Conservation (phyloP, 2,113 vertebrate genomes). For the Erpornis zantholeuca region DNA sequence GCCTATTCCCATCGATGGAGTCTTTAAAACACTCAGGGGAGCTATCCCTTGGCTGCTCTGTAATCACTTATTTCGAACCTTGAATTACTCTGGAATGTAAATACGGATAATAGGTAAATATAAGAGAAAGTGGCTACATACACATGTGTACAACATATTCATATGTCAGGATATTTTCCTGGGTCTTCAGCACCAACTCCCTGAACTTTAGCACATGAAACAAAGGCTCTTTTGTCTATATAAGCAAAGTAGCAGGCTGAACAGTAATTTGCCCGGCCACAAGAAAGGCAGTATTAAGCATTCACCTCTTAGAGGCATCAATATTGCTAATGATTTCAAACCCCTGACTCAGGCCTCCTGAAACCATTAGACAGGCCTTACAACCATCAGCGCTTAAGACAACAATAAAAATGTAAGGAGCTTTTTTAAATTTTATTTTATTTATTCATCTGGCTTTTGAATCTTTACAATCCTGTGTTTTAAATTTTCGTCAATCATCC, state of each 20-base stretch:
- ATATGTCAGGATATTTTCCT: neutral
- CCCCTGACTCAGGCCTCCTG: neutral
- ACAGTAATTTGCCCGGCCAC: neutral
- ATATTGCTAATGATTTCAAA: constrained; percentile 55
- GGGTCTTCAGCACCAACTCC: neutral
- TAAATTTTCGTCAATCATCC: neutral
- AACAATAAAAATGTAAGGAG: neutral
- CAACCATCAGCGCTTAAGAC: neutral
- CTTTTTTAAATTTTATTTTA: neutral
- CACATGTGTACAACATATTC: neutral
- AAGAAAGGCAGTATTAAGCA: neutral
- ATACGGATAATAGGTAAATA: neutral
- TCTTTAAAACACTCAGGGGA: neutral
- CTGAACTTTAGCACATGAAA: neutral
- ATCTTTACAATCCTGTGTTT: neutral
- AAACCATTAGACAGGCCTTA: constrained; percentile 27
- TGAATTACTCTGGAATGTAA: constrained; percentile 12
- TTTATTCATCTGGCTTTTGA: neutral
- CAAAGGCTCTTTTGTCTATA: constrained; percentile 10
- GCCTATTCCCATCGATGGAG: neutral
- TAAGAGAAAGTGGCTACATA: neutral
- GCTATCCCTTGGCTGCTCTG: neutral
- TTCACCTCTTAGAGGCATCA: constrained; percentile 7
- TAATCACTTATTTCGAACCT: constrained; percentile 1
- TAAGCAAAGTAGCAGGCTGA: neutral